phyloP scores from a whole-genome alignment of 2,113 vertebrate genomes.

The Buteo buteo region DNA sequence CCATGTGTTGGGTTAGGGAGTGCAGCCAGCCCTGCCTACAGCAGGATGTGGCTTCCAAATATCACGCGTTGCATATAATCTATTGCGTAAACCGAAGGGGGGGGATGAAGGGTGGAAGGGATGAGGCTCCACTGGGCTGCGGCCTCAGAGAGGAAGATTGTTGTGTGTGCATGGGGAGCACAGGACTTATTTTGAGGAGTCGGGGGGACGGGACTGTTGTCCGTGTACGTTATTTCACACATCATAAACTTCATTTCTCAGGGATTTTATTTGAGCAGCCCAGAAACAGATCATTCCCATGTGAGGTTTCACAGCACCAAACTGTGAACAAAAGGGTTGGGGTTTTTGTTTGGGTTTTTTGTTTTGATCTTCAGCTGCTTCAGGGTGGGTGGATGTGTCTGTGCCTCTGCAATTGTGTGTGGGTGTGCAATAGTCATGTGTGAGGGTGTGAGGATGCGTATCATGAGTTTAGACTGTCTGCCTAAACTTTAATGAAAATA shows the following conservation, averaged over 20 bases:
- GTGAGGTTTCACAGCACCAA: not conserved
- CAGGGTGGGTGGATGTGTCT: not conserved
- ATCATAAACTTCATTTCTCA: not conserved
- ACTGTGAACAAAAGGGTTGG: not conserved
- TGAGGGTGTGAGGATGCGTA: not conserved
- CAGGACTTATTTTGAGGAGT: not conserved
- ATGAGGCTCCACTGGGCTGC: not conserved
- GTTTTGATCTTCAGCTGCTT: not conserved
- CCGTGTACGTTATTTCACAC: not conserved
- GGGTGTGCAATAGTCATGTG: fast-evolving
- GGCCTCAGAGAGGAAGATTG: not conserved
- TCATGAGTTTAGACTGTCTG: not conserved
- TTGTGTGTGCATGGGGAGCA: not conserved
- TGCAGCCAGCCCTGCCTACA: conserved; percentile 24
- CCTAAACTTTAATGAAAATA: not conserved
- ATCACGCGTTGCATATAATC: not conserved
- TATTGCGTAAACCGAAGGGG: not conserved
- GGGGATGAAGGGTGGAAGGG: not conserved
- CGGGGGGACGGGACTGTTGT: not conserved
- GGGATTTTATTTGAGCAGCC: not conserved
- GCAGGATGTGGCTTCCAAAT: conserved; percentile 53
- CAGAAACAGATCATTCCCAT: not conserved
- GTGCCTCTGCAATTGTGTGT: not conserved
- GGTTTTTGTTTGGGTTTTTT: not conserved
- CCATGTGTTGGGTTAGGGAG: conserved; percentile 1